Percentiles rank a stretch among this genome's conserved stretches.
Conservation (phyloP, 2,888 invertebrate species). For the Acanthosepion pharaonis region DNA sequence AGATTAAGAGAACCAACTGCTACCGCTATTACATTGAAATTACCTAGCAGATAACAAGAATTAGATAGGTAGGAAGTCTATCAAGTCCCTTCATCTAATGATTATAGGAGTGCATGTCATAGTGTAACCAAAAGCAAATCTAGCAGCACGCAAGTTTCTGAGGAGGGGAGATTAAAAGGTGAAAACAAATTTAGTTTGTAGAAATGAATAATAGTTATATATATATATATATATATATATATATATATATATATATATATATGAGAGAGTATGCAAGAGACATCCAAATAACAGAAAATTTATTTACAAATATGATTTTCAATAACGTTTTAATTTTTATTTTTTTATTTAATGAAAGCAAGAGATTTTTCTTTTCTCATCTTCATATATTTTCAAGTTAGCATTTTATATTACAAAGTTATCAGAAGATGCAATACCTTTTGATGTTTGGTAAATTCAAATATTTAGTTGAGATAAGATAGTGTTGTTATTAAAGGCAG, state of each 20-base stretch:
- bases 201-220: too few species aligned
- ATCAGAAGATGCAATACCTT: neutral
- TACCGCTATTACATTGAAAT: neutral
- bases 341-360: too few species aligned
- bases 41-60: conserved; percentile 8
- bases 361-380: neutral
- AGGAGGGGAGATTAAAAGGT: neutral
- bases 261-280: too few species aligned
- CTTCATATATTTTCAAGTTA: neutral
- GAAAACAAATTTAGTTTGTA: neutral
- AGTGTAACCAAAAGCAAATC: neutral
- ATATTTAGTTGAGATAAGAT: neutral
- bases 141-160: neutral
- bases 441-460: neutral
- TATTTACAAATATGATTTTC: too few species aligned
- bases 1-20: neutral
- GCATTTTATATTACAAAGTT: neutral
- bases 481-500: neutral
- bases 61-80: neutral
- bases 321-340: too few species aligned
- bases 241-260: too few species aligned
- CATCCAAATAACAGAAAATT: too few species aligned
- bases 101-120: neutral
- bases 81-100: conserved; percentile 7
- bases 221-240: too few species aligned